phyloP scores from a whole-genome alignment of 2,888 invertebrate species.

The Acronicta psi region DNA sequence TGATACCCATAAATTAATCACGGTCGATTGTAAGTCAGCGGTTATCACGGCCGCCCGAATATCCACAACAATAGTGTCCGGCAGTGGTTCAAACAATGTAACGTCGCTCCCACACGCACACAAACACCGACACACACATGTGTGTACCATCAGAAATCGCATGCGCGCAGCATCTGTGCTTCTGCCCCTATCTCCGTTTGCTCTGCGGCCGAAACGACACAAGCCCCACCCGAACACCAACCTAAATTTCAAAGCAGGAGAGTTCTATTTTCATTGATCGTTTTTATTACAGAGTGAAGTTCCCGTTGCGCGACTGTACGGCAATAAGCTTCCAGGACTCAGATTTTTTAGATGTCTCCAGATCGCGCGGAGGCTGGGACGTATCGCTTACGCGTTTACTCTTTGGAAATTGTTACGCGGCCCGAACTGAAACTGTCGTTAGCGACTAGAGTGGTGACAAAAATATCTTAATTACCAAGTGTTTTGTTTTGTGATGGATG shows the following conservation, averaged over 20 bases:
- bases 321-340: conserved; percentile 85
- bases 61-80: conserved; percentile 82
- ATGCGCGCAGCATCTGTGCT: conserved; percentile 88
- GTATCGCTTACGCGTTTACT: conserved; percentile 63
- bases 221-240: conserved; percentile 32
- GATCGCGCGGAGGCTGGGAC: conserved; percentile 77
- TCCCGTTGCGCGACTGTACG: conserved; percentile 74
- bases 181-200: conserved; percentile 75
- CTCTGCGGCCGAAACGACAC: conserved; percentile 54
- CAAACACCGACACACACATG: conserved; percentile 57
- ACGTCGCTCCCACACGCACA: conserved; percentile 64
- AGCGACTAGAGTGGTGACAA: conserved; percentile 55
- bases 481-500: conserved; percentile 64
- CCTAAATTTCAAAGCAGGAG: conserved; percentile 16
- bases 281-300: conserved; percentile 56
- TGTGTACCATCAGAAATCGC: conserved; percentile 71
- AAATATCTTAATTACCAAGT: conserved; percentile 59
- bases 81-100: conserved; percentile 79
- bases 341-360: conserved; percentile 85
- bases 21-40: conserved; percentile 67
- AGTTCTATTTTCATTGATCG: conserved; percentile 46
- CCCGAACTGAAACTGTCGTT: conserved; percentile 52
- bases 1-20: conserved; percentile 69
- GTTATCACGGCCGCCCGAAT: conserved; percentile 70
- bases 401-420: conserved; percentile 70